Base-by-base conservation (phyloP, 2,113 vertebrate species). In the Symphodus melops region DNA sequence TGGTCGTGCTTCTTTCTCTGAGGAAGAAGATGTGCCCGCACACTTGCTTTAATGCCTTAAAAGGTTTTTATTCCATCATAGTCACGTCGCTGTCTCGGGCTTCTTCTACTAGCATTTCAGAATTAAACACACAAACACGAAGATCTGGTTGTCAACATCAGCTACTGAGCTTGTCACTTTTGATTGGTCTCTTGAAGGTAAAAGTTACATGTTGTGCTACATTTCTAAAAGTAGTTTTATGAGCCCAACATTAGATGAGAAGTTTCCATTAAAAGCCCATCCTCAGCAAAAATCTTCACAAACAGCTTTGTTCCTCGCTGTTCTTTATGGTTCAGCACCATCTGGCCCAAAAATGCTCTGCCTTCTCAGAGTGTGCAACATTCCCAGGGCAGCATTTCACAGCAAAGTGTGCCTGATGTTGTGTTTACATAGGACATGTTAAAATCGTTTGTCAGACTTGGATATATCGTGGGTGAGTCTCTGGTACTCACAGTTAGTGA, bases 401-500 rank as follows among this genome's bases (percentile, higher is more conserved):
- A 17, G 46, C 48, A 54, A 52, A 14, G 19, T 41, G 28, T 9
- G 21, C 54, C 55, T 63, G n/a, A 17, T 14, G 49, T n/a, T 51
- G 41, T 28, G 37, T 36, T 23, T 23, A 9, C 51, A 57, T 21
- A 41, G 20, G n/a, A 4, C 28, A 6, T 3, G 28, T 33, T 33
- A 4, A 33, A 44, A 51, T 14, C 0, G 11, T 33, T 5, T 9
- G 17, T 17, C 16, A 72, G 21, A 33, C 11, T 25, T 25, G 21
- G 55, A 13, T 17, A 4, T 25, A 9, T 25, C 23, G 25, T 56
- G 8, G 8, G 52, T 12, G 25, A 61, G 11, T 48, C 14, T 61
- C 13, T 53, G 12, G 53, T 39, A 95, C 97, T 98, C 91, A 99
- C 98, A 96, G 70, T 96, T 97, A 59, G 96, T 98, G 94, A 98